Evolutionary conservation across 2,113 vertebrate species (phyloP).

Genomic region (Piprites chloris): DNA sequence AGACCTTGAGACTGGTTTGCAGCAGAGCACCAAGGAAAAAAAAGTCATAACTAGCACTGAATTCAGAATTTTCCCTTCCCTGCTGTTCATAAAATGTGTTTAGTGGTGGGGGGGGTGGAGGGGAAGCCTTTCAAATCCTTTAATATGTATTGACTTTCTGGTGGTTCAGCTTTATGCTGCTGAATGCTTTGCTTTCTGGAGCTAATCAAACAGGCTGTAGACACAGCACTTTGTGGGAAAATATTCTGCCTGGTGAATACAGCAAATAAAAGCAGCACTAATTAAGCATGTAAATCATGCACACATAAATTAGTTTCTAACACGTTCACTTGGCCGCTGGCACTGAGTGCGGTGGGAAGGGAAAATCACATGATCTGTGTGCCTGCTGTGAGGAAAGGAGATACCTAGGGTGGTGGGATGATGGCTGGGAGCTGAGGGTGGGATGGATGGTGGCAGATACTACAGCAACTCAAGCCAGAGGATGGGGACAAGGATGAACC

Average conservation of each 20-base stretch:
- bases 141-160: constrained; percentile 38
- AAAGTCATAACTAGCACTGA: not conserved
- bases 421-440: not conserved
- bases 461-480: not conserved
- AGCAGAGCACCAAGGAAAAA: not conserved
- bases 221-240: not conserved
- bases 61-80: not conserved
- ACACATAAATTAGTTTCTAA: not conserved
- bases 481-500: not conserved
- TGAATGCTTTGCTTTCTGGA: not conserved
- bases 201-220: constrained; percentile 23
- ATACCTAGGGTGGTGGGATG: fast-evolving
- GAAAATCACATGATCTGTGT: fast-evolving
- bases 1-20: not conserved
- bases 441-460: not conserved
- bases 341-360: fast-evolving
- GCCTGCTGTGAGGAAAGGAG: not conserved
- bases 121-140: not conserved
- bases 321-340: not conserved
- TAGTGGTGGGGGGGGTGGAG: no score
- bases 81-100: constrained; percentile 1
- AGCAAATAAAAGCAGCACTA: constrained; percentile 23
- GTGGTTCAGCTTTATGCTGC: not conserved
- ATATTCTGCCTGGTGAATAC: constrained; percentile 7
- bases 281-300: constrained; percentile 47